phyloP scores from a whole-genome alignment of 2,888 invertebrate species.

The Crematogaster levior region DNA sequence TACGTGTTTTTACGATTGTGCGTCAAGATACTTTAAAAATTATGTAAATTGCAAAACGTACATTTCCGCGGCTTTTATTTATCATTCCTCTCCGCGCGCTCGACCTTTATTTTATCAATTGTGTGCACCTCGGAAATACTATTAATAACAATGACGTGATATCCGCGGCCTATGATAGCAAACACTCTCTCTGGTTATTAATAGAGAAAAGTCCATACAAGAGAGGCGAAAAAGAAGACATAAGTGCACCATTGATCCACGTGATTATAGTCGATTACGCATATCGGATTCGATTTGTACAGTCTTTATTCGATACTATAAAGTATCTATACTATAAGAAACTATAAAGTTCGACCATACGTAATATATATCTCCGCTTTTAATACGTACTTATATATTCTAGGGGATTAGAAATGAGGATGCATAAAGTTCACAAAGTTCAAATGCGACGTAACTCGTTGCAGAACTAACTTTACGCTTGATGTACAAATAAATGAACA shows the following conservation, averaged over 20 bases:
- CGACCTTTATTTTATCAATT: conserved; percentile 26
- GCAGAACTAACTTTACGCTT: background rate
- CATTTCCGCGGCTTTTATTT: background rate
- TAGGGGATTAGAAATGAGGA: background rate
- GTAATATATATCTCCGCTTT: conserved; percentile 8
- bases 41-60: background rate
- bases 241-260: conserved; percentile 18
- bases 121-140: background rate
- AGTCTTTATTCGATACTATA: too few species aligned
- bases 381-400: conserved; percentile 26
- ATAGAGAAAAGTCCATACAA: conserved; percentile 17
- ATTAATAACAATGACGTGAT: conserved; percentile 38
- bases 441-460: background rate
- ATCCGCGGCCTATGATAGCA: conserved; percentile 15
- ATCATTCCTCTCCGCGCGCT: background rate
- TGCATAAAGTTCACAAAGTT: conserved; percentile 23
- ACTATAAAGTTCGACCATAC: conserved; percentile 13
- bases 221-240: background rate
- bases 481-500: background rate
- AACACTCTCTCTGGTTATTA: conserved; percentile 36
- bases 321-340: too few species aligned
- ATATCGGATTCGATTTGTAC: background rate
- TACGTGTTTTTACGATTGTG: conserved; percentile 1
- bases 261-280: conserved; percentile 36
- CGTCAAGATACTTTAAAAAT: background rate